Evolutionary conservation across 37 sponge, comb jelly and placozoan species (phyloP).

Genomic region (Halichondria panicea): DNA sequence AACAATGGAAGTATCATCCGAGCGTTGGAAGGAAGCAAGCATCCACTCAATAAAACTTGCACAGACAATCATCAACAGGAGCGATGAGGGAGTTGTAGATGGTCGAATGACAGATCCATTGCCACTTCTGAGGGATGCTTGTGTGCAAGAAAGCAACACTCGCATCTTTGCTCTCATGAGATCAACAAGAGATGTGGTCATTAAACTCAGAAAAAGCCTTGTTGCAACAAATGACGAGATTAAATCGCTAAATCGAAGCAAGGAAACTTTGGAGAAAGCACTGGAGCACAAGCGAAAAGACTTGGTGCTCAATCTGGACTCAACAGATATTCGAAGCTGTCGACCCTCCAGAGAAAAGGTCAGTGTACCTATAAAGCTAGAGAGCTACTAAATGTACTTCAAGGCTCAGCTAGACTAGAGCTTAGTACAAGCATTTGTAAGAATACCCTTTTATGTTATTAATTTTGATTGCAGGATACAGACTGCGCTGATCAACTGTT

Average conservation of each 20-base stretch:
- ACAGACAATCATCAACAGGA: slow-evolving; percentile 48
- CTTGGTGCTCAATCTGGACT: slow-evolving; percentile 47
- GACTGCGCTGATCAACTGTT: slow-evolving; percentile 55
- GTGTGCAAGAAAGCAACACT: slow-evolving; percentile 57
- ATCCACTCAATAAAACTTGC: slow-evolving; percentile 55
- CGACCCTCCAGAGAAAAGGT: slow-evolving; percentile 76
- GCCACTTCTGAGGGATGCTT: slow-evolving; percentile 53
- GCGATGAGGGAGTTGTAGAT: slow-evolving; percentile 16
- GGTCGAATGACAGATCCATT: slow-evolving; percentile 43
- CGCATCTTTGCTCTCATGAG: slow-evolving; percentile 55
- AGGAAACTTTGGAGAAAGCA: slow-evolving; percentile 67
- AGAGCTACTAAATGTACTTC: background rate
- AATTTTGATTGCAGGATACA: slow-evolving; percentile 21
- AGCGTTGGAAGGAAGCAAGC: slow-evolving; percentile 64
- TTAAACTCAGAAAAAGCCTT: slow-evolving; percentile 31
- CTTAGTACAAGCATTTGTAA: background rate
- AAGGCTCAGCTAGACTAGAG: background rate
- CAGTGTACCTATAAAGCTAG: background rate
- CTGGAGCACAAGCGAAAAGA: slow-evolving; percentile 79
- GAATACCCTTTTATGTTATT: background rate
- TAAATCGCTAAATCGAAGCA: slow-evolving; percentile 47
- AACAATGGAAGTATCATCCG: slow-evolving; percentile 45
- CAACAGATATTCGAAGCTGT: slow-evolving; percentile 22
- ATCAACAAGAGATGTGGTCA: slow-evolving; percentile 47
- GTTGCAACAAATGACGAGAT: slow-evolving; percentile 68